Evolutionary conservation across 1,140 invertebrate species (phyloP).

Genomic region (Drosophila sulfurigaster): DNA sequence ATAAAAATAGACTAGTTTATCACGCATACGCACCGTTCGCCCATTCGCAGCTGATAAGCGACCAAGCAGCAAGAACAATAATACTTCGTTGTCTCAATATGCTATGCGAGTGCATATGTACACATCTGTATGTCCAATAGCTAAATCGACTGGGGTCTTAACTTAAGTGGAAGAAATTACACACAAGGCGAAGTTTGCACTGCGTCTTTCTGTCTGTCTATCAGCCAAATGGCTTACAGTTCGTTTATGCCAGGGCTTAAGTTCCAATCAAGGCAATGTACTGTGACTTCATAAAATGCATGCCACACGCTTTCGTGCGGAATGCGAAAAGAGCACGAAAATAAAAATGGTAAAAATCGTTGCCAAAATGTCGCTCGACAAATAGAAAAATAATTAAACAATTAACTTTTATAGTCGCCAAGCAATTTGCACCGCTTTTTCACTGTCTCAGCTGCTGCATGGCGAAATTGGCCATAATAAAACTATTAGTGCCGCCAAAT

Average conservation of each 20-base stretch:
- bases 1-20: constrained; percentile 53
- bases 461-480: constrained; percentile 58
- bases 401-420: constrained; percentile 60
- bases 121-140: constrained; percentile 44
- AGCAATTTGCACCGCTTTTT: constrained; percentile 36
- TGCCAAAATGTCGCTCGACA: constrained; percentile 7
- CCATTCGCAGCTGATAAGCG: constrained; percentile 32
- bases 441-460: constrained; percentile 11
- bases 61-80: constrained; percentile 9
- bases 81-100: constrained; percentile 25
- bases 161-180: constrained; percentile 83
- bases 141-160: constrained; percentile 65
- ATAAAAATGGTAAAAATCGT: constrained; percentile 6
- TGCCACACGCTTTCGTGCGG: constrained; percentile 13
- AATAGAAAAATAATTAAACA: constrained; percentile 79
- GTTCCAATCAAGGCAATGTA: constrained; percentile 82
- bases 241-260: constrained; percentile 78
- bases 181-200: constrained; percentile 25
- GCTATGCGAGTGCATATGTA: constrained; percentile 4
- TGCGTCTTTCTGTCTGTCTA: neutral
- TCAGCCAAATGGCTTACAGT: constrained; percentile 72
- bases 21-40: constrained; percentile 66
- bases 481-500: constrained; percentile 75
- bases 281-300: constrained; percentile 75
- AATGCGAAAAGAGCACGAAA: neutral